Evolutionary conservation across 2,888 invertebrate species (phyloP).

Genomic region (Hypena proboscidalis): DNA sequence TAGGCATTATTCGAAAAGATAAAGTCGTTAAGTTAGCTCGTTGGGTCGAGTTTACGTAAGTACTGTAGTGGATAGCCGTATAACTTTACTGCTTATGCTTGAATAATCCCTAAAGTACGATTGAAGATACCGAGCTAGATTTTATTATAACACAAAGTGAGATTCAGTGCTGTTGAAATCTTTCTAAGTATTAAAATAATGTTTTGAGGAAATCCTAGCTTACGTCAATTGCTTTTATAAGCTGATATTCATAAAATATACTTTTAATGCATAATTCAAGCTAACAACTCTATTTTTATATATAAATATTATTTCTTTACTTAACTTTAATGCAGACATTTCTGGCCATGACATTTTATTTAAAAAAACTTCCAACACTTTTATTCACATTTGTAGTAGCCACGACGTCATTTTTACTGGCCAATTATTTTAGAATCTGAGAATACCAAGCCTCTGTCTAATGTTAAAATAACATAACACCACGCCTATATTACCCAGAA

Average conservation of each 20-base stretch:
- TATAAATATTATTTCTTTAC: too few relatives aligned
- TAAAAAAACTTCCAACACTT: too few relatives aligned
- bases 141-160: conserved; percentile 35
- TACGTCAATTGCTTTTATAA: conserved; percentile 27
- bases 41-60: conserved; percentile 48
- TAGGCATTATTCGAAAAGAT: conserved; percentile 71
- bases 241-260: conserved; percentile 10
- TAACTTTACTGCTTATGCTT: conserved; percentile 67
- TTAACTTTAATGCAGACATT: too few relatives aligned
- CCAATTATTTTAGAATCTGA: too few relatives aligned
- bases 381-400: too few relatives aligned
- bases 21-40: conserved; percentile 70
- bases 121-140: conserved; percentile 41
- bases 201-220: conserved; percentile 20
- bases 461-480: too few relatives aligned
- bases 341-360: too few relatives aligned
- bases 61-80: conserved; percentile 59
- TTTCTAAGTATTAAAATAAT: conserved; percentile 31
- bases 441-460: too few relatives aligned
- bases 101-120: conserved; percentile 63
- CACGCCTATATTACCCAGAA: too few relatives aligned
- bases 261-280: too few relatives aligned
- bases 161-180: conserved; percentile 33
- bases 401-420: too few relatives aligned
- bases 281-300: too few relatives aligned